These are phyloP conservation scores for Lithobates pipiens DNA, from an alignment of 2,797 vertebrate species.

Conservation along the genomic window DNA sequence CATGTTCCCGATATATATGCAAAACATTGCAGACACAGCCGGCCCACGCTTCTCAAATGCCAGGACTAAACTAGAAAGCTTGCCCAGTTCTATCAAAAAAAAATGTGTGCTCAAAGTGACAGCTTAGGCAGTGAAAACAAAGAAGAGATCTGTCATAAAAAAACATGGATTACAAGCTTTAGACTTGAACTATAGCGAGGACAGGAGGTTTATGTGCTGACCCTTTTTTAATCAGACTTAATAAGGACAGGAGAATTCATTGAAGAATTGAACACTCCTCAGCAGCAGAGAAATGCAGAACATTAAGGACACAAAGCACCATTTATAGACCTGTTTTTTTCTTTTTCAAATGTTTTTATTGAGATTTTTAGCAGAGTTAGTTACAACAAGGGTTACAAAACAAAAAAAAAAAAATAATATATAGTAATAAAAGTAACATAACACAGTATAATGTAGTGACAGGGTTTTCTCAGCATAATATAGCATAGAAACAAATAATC, in stretches of 20 bases:
- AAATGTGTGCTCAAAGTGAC: conserved; percentile 21
- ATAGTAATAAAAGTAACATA: too few species aligned
- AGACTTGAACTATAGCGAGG: background rate
- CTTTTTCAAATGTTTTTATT: too few species aligned
- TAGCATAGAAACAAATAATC: too few species aligned
- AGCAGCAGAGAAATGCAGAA: too few species aligned
- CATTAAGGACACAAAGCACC: too few species aligned
- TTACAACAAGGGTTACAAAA: too few species aligned
- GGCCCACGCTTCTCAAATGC: conserved; percentile 2
- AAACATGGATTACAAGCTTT: background rate
- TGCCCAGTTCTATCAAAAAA: background rate
- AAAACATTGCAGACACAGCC: background rate
- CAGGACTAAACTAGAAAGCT: background rate
- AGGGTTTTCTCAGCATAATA: too few species aligned
- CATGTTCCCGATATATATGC: background rate
- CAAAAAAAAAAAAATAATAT: too few species aligned
- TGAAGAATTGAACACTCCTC: background rate
- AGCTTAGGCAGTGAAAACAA: background rate
- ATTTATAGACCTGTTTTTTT: too few species aligned
- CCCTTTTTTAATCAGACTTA: conserved; percentile 9
- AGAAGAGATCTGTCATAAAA: background rate
- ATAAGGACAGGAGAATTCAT: background rate
- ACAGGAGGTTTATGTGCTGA: background rate
- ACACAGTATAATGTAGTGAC: too few species aligned
- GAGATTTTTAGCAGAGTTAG: too few species aligned